Base-by-base conservation (phyloP, 2,113 vertebrate species). In the Lanius collurio region DNA sequence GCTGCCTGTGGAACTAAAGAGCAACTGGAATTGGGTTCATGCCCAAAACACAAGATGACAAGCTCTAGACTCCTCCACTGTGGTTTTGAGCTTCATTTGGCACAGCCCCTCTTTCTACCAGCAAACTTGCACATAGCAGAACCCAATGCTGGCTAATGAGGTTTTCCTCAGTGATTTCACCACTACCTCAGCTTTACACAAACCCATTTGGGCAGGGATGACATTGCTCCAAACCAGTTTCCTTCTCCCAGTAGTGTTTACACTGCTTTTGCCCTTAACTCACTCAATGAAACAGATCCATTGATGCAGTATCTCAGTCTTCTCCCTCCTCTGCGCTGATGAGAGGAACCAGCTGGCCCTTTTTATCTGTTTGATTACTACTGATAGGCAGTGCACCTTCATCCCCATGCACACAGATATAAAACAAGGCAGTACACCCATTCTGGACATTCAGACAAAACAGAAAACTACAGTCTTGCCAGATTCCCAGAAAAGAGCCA, bases 1-100 rank as follows among this genome's bases (percentile, higher is more conserved):
- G 96, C 99, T 99, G 89, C 99, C 99, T 41, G 99, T 99, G 95
- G 99, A 99, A 97, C 99, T 99, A 87, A 31, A 95, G 28, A 31
- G 70, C 30, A 93, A 39, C 42, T 35, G 19, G 21, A 24, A 26
- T 23, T 62, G 47, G 47, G 16, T 57, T 59, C 37, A 16, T 5
- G 70, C 18, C 85, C 63, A 20, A 44, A 68, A 56, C 24, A 62
- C 5, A 14, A 7, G 30, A 20, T 23, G 56, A 87, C 21, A 44
- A 88, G 44, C 64, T 86, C 76, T 3, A 28, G 9, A 23, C 33
- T 30, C 39, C 42, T 57, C 42, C 63, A 10, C 20, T 24, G 22
- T 22, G 47, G 16, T 52, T 92, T 5, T 39, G 46, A 63, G 71
- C 60, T 87, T 62, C 24, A 4, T 31, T 75, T 64, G 75, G 86